These are phyloP conservation scores for Alectoris magna DNA, from an alignment of 2,797 vertebrate genomes.

Conservation along the genomic window DNA sequence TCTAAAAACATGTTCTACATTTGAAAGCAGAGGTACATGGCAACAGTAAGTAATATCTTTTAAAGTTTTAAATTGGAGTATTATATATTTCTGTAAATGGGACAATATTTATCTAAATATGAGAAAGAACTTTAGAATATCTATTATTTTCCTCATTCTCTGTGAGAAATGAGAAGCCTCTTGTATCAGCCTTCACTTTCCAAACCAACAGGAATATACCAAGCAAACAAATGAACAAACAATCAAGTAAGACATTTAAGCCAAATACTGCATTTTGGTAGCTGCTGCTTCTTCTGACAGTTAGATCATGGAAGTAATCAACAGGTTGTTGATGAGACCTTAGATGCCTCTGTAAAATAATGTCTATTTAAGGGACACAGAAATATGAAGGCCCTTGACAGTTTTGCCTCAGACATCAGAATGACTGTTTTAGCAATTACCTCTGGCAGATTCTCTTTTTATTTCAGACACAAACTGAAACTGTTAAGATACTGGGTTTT, in stretches of 20 bases:
- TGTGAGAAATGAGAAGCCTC: neutral
- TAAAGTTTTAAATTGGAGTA: neutral
- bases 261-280: neutral
- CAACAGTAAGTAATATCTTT: neutral
- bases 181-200: neutral
- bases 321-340: neutral
- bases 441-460: neutral
- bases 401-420: neutral
- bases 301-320: neutral
- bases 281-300: neutral
- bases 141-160: neutral
- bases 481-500: neutral
- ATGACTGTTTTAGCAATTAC: neutral
- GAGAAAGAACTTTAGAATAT: neutral
- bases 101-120: neutral
- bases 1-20: neutral
- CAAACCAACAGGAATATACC: too few relatives aligned
- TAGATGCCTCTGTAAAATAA: neutral
- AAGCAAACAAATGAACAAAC: neutral
- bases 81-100: neutral
- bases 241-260: neutral
- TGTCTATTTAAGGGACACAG: accelerated
- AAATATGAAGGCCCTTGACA: neutral
- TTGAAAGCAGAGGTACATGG: neutral
- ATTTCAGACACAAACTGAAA: neutral